A percentile compares a stretch with the other conserved stretches of the same genome.
phyloP scores from a whole-genome alignment of 2,113 vertebrate species.

The Paramormyrops kingsleyae region DNA sequence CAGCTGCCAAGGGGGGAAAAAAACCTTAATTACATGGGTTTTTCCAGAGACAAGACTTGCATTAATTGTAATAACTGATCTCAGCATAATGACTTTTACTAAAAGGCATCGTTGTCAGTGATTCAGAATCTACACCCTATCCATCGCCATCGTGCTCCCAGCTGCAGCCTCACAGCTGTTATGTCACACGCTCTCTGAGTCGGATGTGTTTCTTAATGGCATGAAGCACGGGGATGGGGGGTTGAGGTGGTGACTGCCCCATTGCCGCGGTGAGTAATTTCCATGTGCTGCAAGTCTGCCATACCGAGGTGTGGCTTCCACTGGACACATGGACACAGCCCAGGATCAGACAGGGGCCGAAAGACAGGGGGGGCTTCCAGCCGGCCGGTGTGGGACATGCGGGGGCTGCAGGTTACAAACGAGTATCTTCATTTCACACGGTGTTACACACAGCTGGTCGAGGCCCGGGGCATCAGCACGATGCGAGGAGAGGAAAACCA shows the following conservation, averaged over 20 bases:
- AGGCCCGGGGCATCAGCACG: not conserved
- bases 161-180: not conserved
- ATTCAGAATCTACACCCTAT: not conserved
- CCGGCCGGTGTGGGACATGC: not conserved
- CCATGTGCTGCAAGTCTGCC: not conserved
- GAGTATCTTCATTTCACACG: not conserved
- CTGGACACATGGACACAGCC: not conserved
- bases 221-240: not conserved
- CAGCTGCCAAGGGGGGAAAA: not conserved
- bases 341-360: not conserved
- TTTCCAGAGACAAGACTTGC: not conserved
- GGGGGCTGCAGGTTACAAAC: not conserved
- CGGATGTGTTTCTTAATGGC: not conserved
- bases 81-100: not conserved
- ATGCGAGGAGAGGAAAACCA: not conserved
- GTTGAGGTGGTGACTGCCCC: not conserved
- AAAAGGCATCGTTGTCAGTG: not conserved
- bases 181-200: not conserved
- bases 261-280: not conserved
- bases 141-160: not conserved
- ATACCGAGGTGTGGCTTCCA: not conserved
- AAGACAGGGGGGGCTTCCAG: not conserved
- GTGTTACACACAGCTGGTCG: not conserved
- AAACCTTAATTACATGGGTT: not conserved
- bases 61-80: constrained; percentile 7